A percentile compares a stretch with the other conserved stretches of the same genome.
These are phyloP conservation scores for Caenorhabditis zanzibari DNA, from an alignment of 2,888 invertebrate genomes.

Conservation along the genomic window DNA sequence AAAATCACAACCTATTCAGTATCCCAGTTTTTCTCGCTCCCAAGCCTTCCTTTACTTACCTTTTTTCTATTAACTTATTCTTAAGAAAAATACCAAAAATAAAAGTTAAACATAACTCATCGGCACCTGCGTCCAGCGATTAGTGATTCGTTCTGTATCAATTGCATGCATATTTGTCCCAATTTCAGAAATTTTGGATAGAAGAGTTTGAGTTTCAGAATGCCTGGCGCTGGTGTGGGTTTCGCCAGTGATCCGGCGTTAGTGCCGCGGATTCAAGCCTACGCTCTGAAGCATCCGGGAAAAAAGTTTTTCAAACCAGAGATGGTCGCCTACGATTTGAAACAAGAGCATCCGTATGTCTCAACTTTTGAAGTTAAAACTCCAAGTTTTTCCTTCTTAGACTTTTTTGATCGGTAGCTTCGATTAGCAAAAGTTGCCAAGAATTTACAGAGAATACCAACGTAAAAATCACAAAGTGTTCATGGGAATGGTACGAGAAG, in stretches of 20 bases:
- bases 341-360: conserved; percentile 73
- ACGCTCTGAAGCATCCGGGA: conserved; percentile 65
- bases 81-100: conserved; percentile 23
- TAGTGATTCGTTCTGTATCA: conserved; percentile 40
- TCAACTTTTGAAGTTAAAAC: too few species aligned
- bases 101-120: conserved; percentile 6
- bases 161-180: conserved; percentile 39
- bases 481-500: conserved; percentile 68
- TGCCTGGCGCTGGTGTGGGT: conserved; percentile 46
- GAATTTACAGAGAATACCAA: conserved; percentile 71
- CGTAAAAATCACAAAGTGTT: conserved; percentile 71
- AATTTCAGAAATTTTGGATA: background rate
- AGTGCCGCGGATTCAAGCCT: conserved; percentile 68
- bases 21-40: conserved; percentile 34
- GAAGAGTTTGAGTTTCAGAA: background rate
- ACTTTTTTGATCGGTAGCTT: too few species aligned
- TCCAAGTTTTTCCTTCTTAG: too few species aligned
- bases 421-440: background rate
- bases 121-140: background rate
- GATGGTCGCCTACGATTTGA: conserved; percentile 72
- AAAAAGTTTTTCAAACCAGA: conserved; percentile 66
- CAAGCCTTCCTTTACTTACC: background rate
- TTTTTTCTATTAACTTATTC: conserved; percentile 31
- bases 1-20: conserved; percentile 11
- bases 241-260: conserved; percentile 66